Base-by-base conservation (phyloP, 2,113 vertebrate species). In the Phaetusa simplex region DNA sequence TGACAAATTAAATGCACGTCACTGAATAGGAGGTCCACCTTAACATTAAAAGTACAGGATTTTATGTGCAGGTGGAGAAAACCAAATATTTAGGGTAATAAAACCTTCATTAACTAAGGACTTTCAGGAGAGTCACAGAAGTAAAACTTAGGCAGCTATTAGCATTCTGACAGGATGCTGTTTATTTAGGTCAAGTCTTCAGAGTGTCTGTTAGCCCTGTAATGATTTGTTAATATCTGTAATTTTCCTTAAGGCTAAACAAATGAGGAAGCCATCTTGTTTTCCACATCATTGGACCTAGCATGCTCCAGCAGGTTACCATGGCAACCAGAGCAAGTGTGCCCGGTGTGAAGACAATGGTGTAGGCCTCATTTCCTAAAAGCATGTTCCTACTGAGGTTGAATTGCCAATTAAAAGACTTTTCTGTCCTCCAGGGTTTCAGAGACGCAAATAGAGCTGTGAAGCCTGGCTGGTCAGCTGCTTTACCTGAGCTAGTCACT, bases 211-310 rank as follows among this genome's bases (percentile, higher is more conserved):
- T 95, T 94, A 95, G 94, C 76, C 81, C 70, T 91, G 65, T 95
- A 96, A 97, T 97, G 83, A 96, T 96, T 97, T 96, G 70, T 93
- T 98, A 97, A 97, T 98, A 98, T 97, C 95, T 97, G 94, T 93
- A 97, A 96, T 96, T 98, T 98, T 98, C 95, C 96, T 98, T 97
- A 97, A 98, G 96, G 97, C 94, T 96, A 97, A 97, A 97, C 95
- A 97, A 98, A 98, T 58, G 94, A 97, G 95, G 98, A 97, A 96
- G 98, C 97, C 98, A 98, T 98, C 95, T 98, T 98, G 97, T 97
- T 98, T 98, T 98, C 97, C 97, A 98, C 98, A 97, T 98, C 97
- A 94, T 53, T 98, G 97, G 97, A 96, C 96, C 92, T 88, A 93
- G 87, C 94, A 86, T 95, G 92, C 97, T 64, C 95, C 95, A 96